Conservation (phyloP, 2,797 vertebrate species). For the Pantherophis alleghaniensis region DNA sequence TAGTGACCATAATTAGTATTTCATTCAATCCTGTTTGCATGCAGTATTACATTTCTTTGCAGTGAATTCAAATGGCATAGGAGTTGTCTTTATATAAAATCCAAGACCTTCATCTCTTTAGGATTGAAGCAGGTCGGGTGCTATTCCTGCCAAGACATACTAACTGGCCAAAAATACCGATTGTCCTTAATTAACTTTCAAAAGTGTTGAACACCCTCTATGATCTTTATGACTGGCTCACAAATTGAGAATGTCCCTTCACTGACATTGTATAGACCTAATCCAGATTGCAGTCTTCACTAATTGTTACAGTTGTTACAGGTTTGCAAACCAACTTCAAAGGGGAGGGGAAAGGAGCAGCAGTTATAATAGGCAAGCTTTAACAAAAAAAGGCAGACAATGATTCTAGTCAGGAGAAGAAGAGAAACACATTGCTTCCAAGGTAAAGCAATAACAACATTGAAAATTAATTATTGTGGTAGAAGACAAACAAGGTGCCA, state of each 20-base stretch:
- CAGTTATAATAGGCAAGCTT: background rate
- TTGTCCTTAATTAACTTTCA: background rate
- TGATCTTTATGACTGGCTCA: background rate
- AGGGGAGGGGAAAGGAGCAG: background rate
- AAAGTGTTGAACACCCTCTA: background rate
- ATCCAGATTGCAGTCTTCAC: background rate
- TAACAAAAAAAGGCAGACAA: background rate
- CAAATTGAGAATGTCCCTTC: background rate
- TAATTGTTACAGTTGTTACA: background rate
- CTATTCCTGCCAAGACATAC: background rate
- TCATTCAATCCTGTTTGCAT: slow-evolving; percentile 49
- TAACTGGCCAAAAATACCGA: background rate
- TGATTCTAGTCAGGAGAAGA: background rate
- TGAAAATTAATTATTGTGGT: background rate
- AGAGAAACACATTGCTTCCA: background rate
- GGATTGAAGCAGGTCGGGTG: background rate
- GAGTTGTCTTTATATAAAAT: slow-evolving; percentile 19
- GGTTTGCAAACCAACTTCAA: background rate
- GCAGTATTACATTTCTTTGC: background rate
- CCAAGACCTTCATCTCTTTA: slow-evolving; percentile 1
- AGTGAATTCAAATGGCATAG: slow-evolving; percentile 1
- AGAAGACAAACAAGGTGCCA: background rate
- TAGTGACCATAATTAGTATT: slow-evolving; percentile 64
- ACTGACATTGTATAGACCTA: background rate
- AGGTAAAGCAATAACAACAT: background rate